These are phyloP conservation scores for Diploscapter pachys DNA, from an alignment of 1,140 invertebrate genomes.

Conservation along the genomic window DNA sequence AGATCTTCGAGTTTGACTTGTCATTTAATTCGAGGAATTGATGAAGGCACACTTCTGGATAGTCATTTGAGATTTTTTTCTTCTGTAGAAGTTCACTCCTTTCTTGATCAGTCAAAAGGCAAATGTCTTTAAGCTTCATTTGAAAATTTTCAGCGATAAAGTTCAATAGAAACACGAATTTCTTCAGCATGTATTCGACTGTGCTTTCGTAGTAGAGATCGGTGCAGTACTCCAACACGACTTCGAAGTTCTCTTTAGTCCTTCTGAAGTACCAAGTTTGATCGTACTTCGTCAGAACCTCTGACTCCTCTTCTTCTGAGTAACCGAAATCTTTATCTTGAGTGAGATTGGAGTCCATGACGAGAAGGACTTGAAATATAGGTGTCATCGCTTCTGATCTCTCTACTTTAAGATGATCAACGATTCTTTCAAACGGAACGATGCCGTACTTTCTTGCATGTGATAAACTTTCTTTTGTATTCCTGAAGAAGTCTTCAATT, in stretches of 20 bases:
- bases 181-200: not conserved
- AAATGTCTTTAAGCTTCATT: too few relatives aligned
- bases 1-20: too few relatives aligned
- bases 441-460: not conserved
- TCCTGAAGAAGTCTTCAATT: not conserved
- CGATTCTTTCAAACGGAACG: not conserved
- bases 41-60: too few relatives aligned
- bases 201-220: slow-evolving; percentile 4
- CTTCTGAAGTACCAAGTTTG: slow-evolving; percentile 11
- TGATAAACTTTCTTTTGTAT: not conserved
- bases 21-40: too few relatives aligned
- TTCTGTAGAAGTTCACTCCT: too few relatives aligned
- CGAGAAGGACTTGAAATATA: slow-evolving; percentile 5
- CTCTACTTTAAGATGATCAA: not conserved
- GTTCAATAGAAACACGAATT: too few relatives aligned
- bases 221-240: slow-evolving; percentile 7
- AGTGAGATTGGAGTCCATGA: not conserved
- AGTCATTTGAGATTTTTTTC: too few relatives aligned
- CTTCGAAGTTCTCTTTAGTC: not conserved
- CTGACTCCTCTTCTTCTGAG: not conserved
- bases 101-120: too few relatives aligned
- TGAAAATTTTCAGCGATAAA: too few relatives aligned
- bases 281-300: slow-evolving; percentile 1
- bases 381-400: too few relatives aligned
- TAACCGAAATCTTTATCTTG: not conserved